phyloP scores from a whole-genome alignment of 2,888 invertebrate species.

The Camponotus fellah region DNA sequence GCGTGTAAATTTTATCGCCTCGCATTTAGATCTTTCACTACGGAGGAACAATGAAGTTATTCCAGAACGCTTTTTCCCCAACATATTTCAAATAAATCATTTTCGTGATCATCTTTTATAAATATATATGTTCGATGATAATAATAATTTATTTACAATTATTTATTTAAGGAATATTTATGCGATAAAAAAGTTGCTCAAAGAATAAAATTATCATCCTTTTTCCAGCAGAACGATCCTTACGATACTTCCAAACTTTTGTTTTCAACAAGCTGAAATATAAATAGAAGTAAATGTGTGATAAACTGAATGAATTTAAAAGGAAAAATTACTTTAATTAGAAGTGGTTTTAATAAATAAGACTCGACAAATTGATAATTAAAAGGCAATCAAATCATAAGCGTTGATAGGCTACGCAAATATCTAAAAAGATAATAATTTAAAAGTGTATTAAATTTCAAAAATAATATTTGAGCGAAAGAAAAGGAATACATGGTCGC shows the following conservation, averaged over 20 bases:
- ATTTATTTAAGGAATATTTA: too few relatives aligned
- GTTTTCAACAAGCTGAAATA: background rate
- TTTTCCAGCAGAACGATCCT: background rate
- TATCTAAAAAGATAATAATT: too few relatives aligned
- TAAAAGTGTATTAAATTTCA: too few relatives aligned
- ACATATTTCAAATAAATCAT: background rate
- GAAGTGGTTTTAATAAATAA: too few relatives aligned
- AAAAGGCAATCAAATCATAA: too few relatives aligned
- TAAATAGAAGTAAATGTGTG: background rate
- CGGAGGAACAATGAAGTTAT: background rate
- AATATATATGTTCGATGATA: background rate
- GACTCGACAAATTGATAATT: too few relatives aligned
- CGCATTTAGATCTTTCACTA: background rate
- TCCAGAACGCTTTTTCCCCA: background rate
- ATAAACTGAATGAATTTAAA: too few relatives aligned
- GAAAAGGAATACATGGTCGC: too few relatives aligned
- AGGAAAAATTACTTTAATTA: too few relatives aligned
- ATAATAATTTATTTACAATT: background rate
- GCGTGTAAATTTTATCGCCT: constrained; percentile 29
- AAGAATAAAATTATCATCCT: background rate
- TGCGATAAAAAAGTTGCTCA: background rate
- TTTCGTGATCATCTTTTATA: background rate
- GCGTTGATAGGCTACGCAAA: too few relatives aligned
- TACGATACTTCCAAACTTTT: background rate
- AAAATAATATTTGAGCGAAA: too few relatives aligned